These are phyloP conservation scores for Cairina moschata DNA, from an alignment of 2,113 vertebrate species.

Conservation along the genomic window DNA sequence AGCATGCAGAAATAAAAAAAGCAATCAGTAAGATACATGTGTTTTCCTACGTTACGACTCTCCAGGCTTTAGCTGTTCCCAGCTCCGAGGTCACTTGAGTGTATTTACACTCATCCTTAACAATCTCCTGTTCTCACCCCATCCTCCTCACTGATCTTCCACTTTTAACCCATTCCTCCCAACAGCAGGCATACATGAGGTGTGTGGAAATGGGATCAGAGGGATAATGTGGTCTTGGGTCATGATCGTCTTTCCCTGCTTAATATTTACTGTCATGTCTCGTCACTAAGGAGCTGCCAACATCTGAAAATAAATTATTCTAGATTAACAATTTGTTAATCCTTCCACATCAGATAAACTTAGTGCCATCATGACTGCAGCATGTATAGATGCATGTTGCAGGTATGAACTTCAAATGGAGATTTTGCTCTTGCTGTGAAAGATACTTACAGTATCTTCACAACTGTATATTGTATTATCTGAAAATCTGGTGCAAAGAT, in stretches of 20 bases:
- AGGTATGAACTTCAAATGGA: no score
- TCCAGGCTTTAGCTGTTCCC: neutral
- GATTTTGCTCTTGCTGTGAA: no score
- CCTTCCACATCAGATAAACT: no score
- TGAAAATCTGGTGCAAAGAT: no score
- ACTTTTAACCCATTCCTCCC: neutral
- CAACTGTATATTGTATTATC: no score
- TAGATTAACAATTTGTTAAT: no score
- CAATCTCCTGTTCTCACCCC: neutral
- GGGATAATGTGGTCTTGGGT: rapidly evolving
- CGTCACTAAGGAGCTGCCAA: no score
- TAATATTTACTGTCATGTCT: neutral
- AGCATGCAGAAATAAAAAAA: neutral
- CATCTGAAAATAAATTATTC: no score
- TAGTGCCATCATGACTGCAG: no score
- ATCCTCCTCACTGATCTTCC: neutral
- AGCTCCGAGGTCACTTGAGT: neutral
- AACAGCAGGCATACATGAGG: neutral
- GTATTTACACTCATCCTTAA: neutral
- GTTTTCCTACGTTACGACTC: neutral
- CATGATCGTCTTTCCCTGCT: neutral
- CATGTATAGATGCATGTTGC: no score
- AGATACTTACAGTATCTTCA: no score
- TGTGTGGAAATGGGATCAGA: neutral
- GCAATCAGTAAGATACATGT: neutral